These are phyloP conservation scores for Byasa hedistus DNA, from an alignment of 2,888 invertebrate species.

Conservation along the genomic window DNA sequence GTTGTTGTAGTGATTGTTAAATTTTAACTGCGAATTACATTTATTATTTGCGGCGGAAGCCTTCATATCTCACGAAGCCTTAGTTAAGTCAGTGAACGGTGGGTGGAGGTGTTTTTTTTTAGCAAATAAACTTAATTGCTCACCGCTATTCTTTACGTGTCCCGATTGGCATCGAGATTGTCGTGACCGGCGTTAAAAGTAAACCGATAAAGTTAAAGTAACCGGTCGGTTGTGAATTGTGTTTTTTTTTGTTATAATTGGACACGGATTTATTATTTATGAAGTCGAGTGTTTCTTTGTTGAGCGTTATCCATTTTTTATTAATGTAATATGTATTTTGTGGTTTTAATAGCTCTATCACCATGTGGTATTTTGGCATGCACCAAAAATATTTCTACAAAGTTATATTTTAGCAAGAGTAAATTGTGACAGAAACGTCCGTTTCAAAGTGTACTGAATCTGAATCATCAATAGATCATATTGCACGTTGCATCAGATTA, in stretches of 20 bases:
- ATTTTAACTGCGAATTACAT: not conserved
- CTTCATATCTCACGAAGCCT: not conserved
- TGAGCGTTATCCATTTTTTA: not conserved
- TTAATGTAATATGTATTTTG: not conserved
- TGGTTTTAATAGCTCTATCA: not conserved
- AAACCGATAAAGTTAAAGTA: conserved; percentile 21
- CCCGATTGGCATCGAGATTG: conserved; percentile 22
- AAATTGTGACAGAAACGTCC: not conserved
- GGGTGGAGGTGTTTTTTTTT: conserved; percentile 9
- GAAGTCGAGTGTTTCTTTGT: conserved; percentile 9
- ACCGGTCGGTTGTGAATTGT: conserved; percentile 11
- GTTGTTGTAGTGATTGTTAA: not conserved
- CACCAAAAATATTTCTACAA: not conserved
- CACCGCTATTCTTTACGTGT: conserved; percentile 10
- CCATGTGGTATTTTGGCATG: not conserved
- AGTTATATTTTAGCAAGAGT: too few relatives aligned
- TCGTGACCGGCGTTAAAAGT: conserved; percentile 25
- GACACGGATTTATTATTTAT: conserved; percentile 23
- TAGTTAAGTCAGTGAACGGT: not conserved
- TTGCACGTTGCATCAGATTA: not conserved
- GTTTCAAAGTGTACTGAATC: not conserved
- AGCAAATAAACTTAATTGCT: conserved; percentile 20
- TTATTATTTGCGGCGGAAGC: not conserved
- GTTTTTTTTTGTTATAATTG: conserved; percentile 20
- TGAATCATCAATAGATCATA: not conserved